Conservation (phyloP, 2,797 vertebrate species). For the Acanthopagrus latus region DNA sequence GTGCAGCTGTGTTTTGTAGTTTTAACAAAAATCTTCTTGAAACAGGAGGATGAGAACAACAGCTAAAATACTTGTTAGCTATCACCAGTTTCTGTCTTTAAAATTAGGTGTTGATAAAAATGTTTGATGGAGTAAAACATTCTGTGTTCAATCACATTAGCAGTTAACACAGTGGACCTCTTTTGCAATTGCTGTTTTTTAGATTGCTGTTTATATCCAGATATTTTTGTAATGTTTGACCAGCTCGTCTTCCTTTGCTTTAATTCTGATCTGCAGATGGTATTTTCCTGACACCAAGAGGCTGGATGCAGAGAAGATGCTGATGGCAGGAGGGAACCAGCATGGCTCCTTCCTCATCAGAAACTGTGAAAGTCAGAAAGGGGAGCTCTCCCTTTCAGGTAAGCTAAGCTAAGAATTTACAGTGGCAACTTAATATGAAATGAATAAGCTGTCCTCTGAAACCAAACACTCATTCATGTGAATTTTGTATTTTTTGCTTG, state of each 20-base stretch:
- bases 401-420: conserved; percentile 8
- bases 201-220: neutral
- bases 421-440: no score
- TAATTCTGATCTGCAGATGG: conserved; percentile 87
- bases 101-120: neutral
- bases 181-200: neutral
- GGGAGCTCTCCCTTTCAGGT: conserved; percentile 95
- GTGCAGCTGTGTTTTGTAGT: neutral
- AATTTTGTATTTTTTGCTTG: neutral
- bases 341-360: conserved; percentile 92
- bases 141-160: neutral
- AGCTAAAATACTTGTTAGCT: no score
- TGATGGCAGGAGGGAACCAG: conserved; percentile 84
- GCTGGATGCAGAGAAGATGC: conserved; percentile 92
- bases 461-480: neutral
- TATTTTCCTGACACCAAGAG: conserved; percentile 93
- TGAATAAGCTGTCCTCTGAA: neutral
- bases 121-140: neutral
- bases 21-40: neutral
- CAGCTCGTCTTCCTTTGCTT: neutral
- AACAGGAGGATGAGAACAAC: neutral
- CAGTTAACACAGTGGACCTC: neutral
- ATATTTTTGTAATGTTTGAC: conserved; percentile 3
- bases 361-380: conserved; percentile 91
- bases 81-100: neutral